phyloP scores from a whole-genome alignment of 1,140 invertebrate species.

The Mizuhopecten yessoensis region DNA sequence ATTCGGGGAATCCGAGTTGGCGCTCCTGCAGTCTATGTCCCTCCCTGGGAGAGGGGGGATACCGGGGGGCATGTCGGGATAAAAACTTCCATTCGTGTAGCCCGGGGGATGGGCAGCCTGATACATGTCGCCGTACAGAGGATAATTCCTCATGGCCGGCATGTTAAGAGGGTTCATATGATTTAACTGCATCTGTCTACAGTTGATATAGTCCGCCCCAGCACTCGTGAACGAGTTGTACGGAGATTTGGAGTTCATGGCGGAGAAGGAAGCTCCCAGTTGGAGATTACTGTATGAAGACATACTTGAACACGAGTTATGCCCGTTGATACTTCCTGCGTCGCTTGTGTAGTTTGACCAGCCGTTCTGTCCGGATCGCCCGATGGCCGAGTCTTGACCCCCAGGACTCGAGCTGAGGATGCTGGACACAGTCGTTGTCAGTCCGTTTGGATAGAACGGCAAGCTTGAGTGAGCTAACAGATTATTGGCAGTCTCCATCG shows the following conservation, averaged over 20 bases:
- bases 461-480: slow-evolving; percentile 77
- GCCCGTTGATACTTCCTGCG: slow-evolving; percentile 64
- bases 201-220: slow-evolving; percentile 78
- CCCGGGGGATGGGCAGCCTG: slow-evolving; percentile 75
- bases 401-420: slow-evolving; percentile 74
- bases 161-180: slow-evolving; percentile 77
- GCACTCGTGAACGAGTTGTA: slow-evolving; percentile 66
- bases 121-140: slow-evolving; percentile 80
- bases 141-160: slow-evolving; percentile 78
- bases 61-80: slow-evolving; percentile 78
- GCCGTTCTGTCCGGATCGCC: slow-evolving; percentile 76
- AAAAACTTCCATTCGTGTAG: slow-evolving; percentile 79
- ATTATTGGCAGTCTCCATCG: slow-evolving; percentile 76
- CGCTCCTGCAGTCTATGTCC: slow-evolving; percentile 77
- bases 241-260: slow-evolving; percentile 79
- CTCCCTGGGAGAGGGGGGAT: slow-evolving; percentile 75
- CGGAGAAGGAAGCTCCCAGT: slow-evolving; percentile 76
- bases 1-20: slow-evolving; percentile 76
- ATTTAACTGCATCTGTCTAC: slow-evolving; percentile 80
- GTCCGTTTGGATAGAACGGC: slow-evolving; percentile 74
- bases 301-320: slow-evolving; percentile 79
- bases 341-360: slow-evolving; percentile 78
- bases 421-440: slow-evolving; percentile 73
- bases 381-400: slow-evolving; percentile 67
- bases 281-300: slow-evolving; percentile 79